Evolutionary conservation across 2,888 invertebrate genomes (phyloP).

Genomic region (Macaria liturata): DNA sequence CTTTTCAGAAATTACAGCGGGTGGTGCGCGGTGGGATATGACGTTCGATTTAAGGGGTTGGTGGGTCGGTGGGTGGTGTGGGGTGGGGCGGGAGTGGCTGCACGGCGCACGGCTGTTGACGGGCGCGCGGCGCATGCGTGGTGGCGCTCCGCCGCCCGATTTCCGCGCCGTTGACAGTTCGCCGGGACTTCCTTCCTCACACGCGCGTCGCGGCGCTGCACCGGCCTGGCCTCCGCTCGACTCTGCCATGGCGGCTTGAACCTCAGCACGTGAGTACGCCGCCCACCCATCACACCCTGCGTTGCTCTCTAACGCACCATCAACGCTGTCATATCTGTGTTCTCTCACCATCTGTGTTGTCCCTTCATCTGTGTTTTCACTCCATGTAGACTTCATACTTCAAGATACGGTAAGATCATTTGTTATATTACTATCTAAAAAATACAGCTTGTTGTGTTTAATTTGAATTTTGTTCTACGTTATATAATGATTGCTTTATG

Average conservation of each 20-base stretch:
- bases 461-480: too few species aligned
- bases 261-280: slow-evolving; percentile 37
- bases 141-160: slow-evolving; percentile 76
- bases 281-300: slow-evolving; percentile 32
- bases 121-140: slow-evolving; percentile 82
- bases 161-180: slow-evolving; percentile 86
- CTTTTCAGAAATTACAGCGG: slow-evolving; percentile 79
- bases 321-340: too few species aligned
- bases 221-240: slow-evolving; percentile 61
- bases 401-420: too few species aligned
- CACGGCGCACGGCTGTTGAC: slow-evolving; percentile 79
- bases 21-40: slow-evolving; percentile 76
- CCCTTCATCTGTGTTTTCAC: neutral
- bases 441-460: too few species aligned
- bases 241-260: slow-evolving; percentile 67
- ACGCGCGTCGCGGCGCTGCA: slow-evolving; percentile 74
- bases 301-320: slow-evolving; percentile 32
- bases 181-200: slow-evolving; percentile 81
- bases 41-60: slow-evolving; percentile 83
- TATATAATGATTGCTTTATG: too few species aligned
- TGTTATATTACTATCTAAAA: too few species aligned
- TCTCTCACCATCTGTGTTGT: neutral
- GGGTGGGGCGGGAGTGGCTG: slow-evolving; percentile 55
- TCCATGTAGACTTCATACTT: too few species aligned
- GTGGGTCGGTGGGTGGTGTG: slow-evolving; percentile 11